Base-by-base conservation (phyloP, 2,797 vertebrate genomes). In the Spatula clypeata region DNA sequence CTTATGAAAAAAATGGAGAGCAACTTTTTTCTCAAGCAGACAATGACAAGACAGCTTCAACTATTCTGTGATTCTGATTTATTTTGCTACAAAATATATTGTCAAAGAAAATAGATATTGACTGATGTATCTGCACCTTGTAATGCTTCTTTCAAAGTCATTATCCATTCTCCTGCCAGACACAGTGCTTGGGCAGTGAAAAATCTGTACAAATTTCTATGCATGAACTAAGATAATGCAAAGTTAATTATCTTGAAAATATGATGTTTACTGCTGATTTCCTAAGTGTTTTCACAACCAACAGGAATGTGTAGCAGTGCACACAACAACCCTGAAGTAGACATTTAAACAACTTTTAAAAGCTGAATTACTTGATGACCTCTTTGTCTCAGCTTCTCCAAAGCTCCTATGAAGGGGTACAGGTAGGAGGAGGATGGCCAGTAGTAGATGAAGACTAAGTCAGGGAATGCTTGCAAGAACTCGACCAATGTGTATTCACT, bases 241-340 rank as follows among this genome's bases (percentile, higher is more conserved):
- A 69, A 75, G n/a, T 9, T 81, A 61, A 75, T 79, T 86, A 62
- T 49, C 38, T 79, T 47, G 49, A 81, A 88, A 86, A 81, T 27
- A 57, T n/a, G 16, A n/a, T 64, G 36, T 71, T 71, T 95, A 64
- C 27, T 57, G 32, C 49, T 79, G 44, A 67, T 70, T 69, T 74
- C 40, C 32, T n/a, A 14, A 58, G 13, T 70, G n/a, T 93, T 86
- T 73, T 71, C 42, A 47, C 57, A 88, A 44, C 42, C 65, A 58
- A 38, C 13, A 66, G 23, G 34, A 80, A 58, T 36, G 9, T 54
- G 23, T 51, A 51, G 32, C 26, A 21, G 42, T 75, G 38, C 17
- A 80, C 27, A 31, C 7, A 62, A 34, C 57, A 49, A 32, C 32
- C 14, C 62, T 45, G 38, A 16, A 66, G 36, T 13, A 88, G 21